Evolutionary conservation across 1,140 invertebrate species (phyloP).

Genomic region (Holcopasites calliopsidis): DNA sequence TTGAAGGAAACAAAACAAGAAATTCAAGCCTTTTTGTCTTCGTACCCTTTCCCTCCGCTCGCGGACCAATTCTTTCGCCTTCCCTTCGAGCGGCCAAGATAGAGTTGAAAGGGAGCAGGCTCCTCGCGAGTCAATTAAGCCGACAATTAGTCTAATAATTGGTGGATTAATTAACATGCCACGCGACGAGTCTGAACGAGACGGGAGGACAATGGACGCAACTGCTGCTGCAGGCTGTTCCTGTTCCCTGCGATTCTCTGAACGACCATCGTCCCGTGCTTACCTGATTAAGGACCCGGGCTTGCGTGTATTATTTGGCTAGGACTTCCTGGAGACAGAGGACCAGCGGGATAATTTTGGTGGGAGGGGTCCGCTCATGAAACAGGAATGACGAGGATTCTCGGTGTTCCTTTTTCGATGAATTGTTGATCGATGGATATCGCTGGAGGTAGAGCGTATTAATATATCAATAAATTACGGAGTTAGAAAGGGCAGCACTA

Average conservation of each 20-base stretch:
- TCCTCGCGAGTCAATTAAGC: slow-evolving; percentile 61
- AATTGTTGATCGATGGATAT: no score
- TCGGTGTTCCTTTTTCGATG: neutral
- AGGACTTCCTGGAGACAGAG: neutral
- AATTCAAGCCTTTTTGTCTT: slow-evolving; percentile 6
- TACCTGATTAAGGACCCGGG: slow-evolving; percentile 11
- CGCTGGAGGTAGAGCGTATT: no score
- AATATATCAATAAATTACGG: no score
- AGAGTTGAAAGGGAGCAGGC: neutral
- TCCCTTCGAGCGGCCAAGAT: neutral
- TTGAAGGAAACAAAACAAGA: neutral
- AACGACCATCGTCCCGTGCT: slow-evolving; percentile 12
- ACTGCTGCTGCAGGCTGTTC: neutral
- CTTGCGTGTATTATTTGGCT: no score
- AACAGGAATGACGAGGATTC: neutral
- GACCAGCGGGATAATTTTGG: no score
- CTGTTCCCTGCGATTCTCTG: neutral
- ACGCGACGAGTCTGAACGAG: slow-evolving; percentile 33
- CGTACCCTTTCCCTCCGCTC: neutral
- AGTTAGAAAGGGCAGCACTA: no score
- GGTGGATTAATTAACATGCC: slow-evolving; percentile 70
- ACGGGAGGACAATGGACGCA: slow-evolving; percentile 43
- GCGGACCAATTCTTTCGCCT: neutral
- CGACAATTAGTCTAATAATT: slow-evolving; percentile 69
- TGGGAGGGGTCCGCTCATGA: neutral